Percentiles rank a stretch among this genome's conserved stretches.
Conservation (phyloP, 2,888 invertebrate genomes). For the Danaus chrysippus region DNA sequence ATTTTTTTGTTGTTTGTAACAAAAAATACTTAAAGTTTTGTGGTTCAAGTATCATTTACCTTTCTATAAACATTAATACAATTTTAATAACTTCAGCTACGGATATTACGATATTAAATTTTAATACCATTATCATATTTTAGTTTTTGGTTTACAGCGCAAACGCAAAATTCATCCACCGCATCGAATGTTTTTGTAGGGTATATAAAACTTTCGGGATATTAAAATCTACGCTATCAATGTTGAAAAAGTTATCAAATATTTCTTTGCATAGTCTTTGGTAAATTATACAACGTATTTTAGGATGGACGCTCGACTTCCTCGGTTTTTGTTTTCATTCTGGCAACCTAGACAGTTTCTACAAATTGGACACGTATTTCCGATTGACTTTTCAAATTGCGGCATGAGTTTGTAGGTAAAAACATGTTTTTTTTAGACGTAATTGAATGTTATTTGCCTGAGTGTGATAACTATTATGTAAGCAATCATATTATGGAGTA, state of each 20-base stretch:
- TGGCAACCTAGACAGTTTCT: slow-evolving; percentile 27
- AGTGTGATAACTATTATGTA: too few species aligned
- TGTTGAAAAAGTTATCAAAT: background rate
- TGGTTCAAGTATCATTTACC: background rate
- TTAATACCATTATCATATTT: background rate
- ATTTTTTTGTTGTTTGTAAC: slow-evolving; percentile 11
- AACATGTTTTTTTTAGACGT: too few species aligned
- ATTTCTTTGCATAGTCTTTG: background rate
- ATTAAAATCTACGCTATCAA: background rate
- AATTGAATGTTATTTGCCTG: too few species aligned
- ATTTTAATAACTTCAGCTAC: slow-evolving; percentile 6
- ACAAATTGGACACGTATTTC: slow-evolving; percentile 28
- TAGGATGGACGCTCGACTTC: background rate
- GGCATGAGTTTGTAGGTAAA: slow-evolving; percentile 15
- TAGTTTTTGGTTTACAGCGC: slow-evolving; percentile 13
- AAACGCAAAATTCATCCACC: background rate
- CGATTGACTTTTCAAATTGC: slow-evolving; percentile 30
- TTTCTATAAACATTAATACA: slow-evolving; percentile 5
- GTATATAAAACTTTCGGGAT: background rate
- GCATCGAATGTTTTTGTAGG: background rate
- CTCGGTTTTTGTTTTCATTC: slow-evolving; percentile 22
- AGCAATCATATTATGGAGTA: too few species aligned
- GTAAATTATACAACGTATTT: slow-evolving; percentile 7
- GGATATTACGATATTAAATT: slow-evolving; percentile 3
- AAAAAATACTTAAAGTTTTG: background rate